Base-by-base conservation (phyloP, 2,888 invertebrate genomes). In the Endomychus coccineus region DNA sequence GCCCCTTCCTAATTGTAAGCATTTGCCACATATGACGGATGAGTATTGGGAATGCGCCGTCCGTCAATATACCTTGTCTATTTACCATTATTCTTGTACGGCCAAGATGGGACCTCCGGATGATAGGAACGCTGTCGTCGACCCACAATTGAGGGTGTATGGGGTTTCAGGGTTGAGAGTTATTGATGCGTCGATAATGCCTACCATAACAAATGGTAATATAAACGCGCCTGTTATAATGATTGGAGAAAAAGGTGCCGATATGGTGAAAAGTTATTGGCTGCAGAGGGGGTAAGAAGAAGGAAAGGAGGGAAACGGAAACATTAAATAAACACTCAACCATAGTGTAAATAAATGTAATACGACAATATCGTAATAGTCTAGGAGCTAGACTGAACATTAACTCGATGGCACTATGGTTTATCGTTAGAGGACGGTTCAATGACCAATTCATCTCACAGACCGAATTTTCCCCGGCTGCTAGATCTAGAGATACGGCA, bases 171-270 rank as follows among this genome's bases (percentile, higher is more conserved):
- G 86, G 0, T 64, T 91, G 14, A 69, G 91, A 32, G 87, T 90
- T 0, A 83, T 89, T 39, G 90, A 90, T 54, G 88, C 88, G 1
- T 86, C 86, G 44, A 82, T 90, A 43, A 90, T 90, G 88, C 90
- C 89, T 0, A 71, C 80, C 1, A 82, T 90, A 21, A 84, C 87
- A 0, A 88, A 82, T 56, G 90, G 89, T 0, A 89, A 90, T 54
- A 87, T 85, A 12, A 88, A 89, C 53, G 90, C 89, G 0, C 88
- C 89, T 0, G 80, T 80, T 0, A 81, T 88, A 16, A 90, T 89
- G 89, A 84, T 90, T 13, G 89, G 73, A 0, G 90, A 90, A 58
- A 89, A 88, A 56, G 88, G 81, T 0, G 77, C 89, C 2, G 88
- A 90, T 62, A 60, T 89, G 66, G 77, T 90, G 19, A 86, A 86